These are phyloP conservation scores for Temnothorax longispinosus DNA, from an alignment of 1,140 invertebrate species.

Conservation along the genomic window DNA sequence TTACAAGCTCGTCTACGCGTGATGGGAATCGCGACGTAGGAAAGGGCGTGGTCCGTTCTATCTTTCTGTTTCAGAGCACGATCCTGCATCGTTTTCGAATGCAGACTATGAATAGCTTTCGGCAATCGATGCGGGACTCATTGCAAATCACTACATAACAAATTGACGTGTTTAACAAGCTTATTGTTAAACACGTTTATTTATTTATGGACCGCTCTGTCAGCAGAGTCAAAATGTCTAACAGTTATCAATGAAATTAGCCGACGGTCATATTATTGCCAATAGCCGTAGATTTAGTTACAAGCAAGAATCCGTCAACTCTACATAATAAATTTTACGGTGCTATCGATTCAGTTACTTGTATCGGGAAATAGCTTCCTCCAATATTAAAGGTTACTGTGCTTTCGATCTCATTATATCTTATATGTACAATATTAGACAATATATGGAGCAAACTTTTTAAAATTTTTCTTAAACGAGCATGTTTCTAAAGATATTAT, in stretches of 20 bases:
- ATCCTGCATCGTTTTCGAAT: slow-evolving; percentile 25
- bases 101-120: slow-evolving; percentile 36
- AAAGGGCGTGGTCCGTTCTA: slow-evolving; percentile 52
- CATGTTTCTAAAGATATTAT: background rate
- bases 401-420: background rate
- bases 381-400: background rate
- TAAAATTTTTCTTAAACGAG: background rate
- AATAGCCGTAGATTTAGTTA: slow-evolving; percentile 24
- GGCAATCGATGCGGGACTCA: slow-evolving; percentile 34
- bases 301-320: slow-evolving; percentile 2
- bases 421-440: background rate
- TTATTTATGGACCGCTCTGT: slow-evolving; percentile 2
- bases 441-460: background rate
- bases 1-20: background rate
- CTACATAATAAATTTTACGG: background rate
- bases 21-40: slow-evolving; percentile 7
- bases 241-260: background rate
- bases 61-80: slow-evolving; percentile 21
- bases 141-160: slow-evolving; percentile 30
- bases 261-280: slow-evolving; percentile 8
- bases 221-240: background rate
- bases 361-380: slow-evolving; percentile 14
- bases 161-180: slow-evolving; percentile 15
- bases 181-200: slow-evolving; percentile 23
- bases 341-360: slow-evolving; percentile 1